Evolutionary conservation across 2,888 invertebrate genomes (phyloP).

Genomic region (Tipula vernalis): DNA sequence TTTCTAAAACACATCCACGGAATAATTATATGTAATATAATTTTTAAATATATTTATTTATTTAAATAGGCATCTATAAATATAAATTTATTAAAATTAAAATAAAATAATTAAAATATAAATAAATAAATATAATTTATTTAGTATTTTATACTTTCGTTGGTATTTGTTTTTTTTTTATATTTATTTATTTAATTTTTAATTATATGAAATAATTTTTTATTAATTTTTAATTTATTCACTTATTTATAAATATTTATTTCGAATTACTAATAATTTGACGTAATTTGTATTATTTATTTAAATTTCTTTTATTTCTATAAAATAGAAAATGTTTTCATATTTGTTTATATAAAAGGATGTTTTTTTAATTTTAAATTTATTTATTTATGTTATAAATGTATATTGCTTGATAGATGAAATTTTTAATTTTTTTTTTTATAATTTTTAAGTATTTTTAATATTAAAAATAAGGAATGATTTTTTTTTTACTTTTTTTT

Average conservation of each 20-base stretch:
- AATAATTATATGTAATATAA: background rate
- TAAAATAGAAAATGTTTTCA: background rate
- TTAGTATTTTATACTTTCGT: background rate
- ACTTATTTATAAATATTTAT: background rate
- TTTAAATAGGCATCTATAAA: background rate
- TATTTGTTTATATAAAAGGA: background rate
- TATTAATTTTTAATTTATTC: background rate
- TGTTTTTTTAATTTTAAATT: background rate
- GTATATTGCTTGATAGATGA: background rate
- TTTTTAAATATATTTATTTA: background rate
- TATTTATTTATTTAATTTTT: background rate
- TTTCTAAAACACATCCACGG: background rate
- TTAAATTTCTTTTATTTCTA: background rate
- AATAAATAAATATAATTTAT: background rate
- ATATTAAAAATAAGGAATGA: conserved; percentile 4
- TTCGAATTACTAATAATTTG: conserved; percentile 1
- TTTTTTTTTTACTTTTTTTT: background rate
- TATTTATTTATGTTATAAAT: background rate
- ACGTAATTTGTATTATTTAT: background rate
- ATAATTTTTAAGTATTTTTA: background rate
- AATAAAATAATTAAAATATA: background rate
- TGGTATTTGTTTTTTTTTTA: background rate
- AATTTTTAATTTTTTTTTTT: background rate
- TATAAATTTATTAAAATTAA: background rate
- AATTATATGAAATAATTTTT: background rate